phyloP scores from a whole-genome alignment of 2,888 invertebrate species.

The Eupithecia tripunctaria region DNA sequence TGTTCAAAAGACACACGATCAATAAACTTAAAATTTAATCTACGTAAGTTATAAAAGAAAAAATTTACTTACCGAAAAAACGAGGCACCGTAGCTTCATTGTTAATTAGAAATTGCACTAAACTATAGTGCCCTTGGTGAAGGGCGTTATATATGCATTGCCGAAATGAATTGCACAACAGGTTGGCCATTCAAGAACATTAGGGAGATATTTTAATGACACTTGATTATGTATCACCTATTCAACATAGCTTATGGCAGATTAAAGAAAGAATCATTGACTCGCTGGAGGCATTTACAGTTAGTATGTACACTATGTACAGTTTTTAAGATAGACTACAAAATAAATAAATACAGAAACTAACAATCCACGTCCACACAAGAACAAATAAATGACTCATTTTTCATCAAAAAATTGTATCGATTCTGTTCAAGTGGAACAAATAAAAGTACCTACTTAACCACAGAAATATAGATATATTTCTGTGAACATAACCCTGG shows the following conservation, averaged over 20 bases:
- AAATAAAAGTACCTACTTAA: not conserved
- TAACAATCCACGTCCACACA: not conserved
- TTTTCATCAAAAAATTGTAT: not conserved
- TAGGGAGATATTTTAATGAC: conserved; percentile 30
- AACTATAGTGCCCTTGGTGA: conserved; percentile 22
- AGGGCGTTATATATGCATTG: conserved; percentile 38
- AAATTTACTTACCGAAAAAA: conserved; percentile 58
- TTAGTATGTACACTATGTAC: not conserved
- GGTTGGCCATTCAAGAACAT: conserved; percentile 12
- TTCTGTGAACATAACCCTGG: not conserved
- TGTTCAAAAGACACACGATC: not conserved
- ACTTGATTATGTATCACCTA: conserved; percentile 8
- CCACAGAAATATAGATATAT: not conserved
- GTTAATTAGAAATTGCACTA: conserved; percentile 39
- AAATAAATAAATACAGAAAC: not conserved
- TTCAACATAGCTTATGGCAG: not conserved
- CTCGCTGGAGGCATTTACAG: not conserved
- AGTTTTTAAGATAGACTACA: not conserved
- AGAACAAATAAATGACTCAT: not conserved
- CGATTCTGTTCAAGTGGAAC: not conserved
- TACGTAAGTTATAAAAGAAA: not conserved
- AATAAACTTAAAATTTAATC: no score
- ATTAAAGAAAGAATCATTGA: not conserved
- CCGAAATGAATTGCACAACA: conserved; percentile 28
- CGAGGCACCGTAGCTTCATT: conserved; percentile 56